Evolutionary conservation across 2,888 invertebrate species (phyloP).

Genomic region (Sinohyriopsis cumingii): DNA sequence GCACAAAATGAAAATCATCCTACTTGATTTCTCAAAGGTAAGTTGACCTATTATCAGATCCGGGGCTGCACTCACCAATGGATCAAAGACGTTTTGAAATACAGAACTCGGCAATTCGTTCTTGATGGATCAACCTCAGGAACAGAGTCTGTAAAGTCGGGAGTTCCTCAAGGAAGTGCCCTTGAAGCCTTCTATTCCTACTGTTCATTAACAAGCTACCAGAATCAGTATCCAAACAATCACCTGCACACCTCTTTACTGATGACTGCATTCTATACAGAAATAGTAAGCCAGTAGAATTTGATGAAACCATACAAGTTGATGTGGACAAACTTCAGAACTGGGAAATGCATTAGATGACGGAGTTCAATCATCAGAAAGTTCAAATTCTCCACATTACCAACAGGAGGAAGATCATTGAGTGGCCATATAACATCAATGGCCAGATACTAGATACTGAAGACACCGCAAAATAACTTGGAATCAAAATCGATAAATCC

Average conservation of each 20-base stretch:
- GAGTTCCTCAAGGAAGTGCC: not conserved
- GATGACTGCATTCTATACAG: not conserved
- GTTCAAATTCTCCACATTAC: conserved; percentile 6
- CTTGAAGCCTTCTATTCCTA: not conserved
- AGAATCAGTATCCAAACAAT: not conserved
- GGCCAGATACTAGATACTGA: conserved; percentile 13
- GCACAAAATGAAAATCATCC: too few species aligned
- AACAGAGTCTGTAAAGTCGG: not conserved
- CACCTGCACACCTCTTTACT: not conserved
- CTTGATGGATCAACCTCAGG: not conserved
- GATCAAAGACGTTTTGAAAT: not conserved
- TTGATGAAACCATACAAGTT: not conserved
- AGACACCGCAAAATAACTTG: conserved; percentile 15
- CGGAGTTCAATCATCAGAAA: conserved; percentile 1
- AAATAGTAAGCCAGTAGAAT: not conserved
- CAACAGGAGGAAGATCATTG: conserved; percentile 10
- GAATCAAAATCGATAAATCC: conserved; percentile 9
- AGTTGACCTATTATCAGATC: not conserved
- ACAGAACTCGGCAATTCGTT: not conserved
- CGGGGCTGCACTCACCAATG: not conserved
- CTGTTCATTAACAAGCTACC: not conserved
- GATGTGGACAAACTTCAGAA: not conserved
- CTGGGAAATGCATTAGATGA: conserved; percentile 1
- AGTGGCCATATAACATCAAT: conserved; percentile 8
- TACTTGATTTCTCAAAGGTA: too few species aligned